Base-by-base conservation (phyloP, 2,113 vertebrate genomes). In the Poecile atricapillus region DNA sequence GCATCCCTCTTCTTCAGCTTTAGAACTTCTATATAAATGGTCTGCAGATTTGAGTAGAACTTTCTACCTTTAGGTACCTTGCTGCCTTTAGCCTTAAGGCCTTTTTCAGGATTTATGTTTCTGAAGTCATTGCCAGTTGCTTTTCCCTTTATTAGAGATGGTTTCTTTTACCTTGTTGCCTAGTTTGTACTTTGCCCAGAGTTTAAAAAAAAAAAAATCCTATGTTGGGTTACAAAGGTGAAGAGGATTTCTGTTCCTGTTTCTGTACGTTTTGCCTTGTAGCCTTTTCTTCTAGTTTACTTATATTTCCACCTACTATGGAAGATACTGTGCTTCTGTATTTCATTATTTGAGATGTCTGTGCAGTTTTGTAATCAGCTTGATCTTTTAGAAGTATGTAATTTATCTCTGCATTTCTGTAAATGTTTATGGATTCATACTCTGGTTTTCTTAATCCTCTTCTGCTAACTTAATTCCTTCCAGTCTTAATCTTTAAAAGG, bases 401-500 rank as follows among this genome's bases (percentile, higher is more conserved):
- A 35, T 47, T 58, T 73, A 7, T 23, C 62, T 82, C 79, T 77
- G 39, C 2, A 5, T 59, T 87, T 85, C 75, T 80, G 11, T 85
- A 74, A 65, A 27, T 33, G 44, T 47, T 52, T 82, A 65, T 64
- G 65, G 76, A 56, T 90, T 95, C 69, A 14, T 89, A 31, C 28
- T 69, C 43, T 41, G 37, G n/a, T 58, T 84, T 92, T 83, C 41
- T 68, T 55, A 13, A 69, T 79, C 33, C 44, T 86, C n/a, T 91
- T 80, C 58, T 82, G 43, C 53, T 49, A 73, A 46, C 44, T 79
- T 82, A 87, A 69, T 91, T 87, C 74, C 50, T 91, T 85, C 35
- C 22, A 79, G 39, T 53, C 64, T 74, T 79, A 69, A 50, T 78
- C 65, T 68, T 81, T 53, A 33, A 78, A 73, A 86, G 56, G 16